These are phyloP conservation scores for Hestina assimilis DNA, from an alignment of 1,140 invertebrate genomes.

Conservation along the genomic window DNA sequence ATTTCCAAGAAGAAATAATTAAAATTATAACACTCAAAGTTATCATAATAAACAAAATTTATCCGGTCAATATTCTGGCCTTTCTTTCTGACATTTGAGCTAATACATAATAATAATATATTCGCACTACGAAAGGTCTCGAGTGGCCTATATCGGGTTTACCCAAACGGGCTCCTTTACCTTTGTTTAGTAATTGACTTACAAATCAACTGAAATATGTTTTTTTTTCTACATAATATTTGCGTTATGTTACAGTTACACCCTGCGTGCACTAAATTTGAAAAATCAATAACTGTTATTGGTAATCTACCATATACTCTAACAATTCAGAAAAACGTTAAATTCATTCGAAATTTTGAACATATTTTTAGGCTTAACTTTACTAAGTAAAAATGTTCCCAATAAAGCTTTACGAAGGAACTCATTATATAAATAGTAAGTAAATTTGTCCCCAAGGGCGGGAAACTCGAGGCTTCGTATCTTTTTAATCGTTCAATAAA, in stretches of 20 bases:
- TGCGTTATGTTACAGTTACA: background rate
- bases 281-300: too few relatives aligned
- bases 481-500: conserved; percentile 42
- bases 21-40: background rate
- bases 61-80: conserved; percentile 6
- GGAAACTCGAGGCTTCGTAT: conserved; percentile 28
- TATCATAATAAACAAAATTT: background rate
- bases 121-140: conserved; percentile 22
- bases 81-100: conserved; percentile 20
- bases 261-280: too few relatives aligned
- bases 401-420: conserved; percentile 29
- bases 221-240: background rate
- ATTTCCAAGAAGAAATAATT: too few relatives aligned
- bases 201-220: conserved; percentile 15
- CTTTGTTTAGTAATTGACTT: conserved; percentile 26
- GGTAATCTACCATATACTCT: too few relatives aligned
- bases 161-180: conserved; percentile 23
- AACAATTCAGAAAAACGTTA: too few relatives aligned
- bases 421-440: conserved; percentile 38
- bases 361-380: conserved; percentile 8
- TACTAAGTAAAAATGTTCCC: conserved; percentile 21
- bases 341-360: background rate
- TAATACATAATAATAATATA: too few relatives aligned
- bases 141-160: conserved; percentile 26
- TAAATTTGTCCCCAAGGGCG: conserved; percentile 36